Percentiles rank a stretch among this genome's conserved stretches.
Evolutionary conservation across 2,113 vertebrate species (phyloP).

Genomic region (Galeopterus variegatus): DNA sequence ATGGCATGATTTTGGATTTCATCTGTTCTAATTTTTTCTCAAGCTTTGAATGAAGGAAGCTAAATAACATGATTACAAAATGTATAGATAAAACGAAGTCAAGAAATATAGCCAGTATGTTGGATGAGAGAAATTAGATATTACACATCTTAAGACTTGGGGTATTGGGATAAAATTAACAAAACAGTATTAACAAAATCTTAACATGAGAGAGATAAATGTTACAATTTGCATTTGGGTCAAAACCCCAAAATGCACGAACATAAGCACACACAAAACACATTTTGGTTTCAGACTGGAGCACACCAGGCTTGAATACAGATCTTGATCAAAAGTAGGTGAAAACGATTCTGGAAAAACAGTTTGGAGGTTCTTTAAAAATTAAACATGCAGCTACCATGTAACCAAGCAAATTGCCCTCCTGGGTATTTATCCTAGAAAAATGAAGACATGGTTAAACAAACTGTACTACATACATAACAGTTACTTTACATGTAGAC

Average conservation of each 20-base stretch:
- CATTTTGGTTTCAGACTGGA: neutral
- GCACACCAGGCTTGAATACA: neutral
- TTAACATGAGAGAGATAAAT: neutral
- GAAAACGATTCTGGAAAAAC: neutral
- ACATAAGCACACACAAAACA: neutral
- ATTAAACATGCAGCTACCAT: neutral
- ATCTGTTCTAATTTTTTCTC: neutral
- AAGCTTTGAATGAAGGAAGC: conserved; percentile 4
- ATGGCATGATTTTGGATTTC: neutral
- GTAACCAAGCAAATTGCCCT: neutral
- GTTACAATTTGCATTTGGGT: neutral
- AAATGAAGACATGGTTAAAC: neutral
- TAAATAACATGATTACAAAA: conserved; percentile 11
- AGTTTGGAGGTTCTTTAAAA: neutral
- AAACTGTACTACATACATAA: neutral
- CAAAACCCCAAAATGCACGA: neutral
- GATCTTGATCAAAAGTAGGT: neutral
- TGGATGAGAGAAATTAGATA: neutral
- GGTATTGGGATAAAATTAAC: conserved; percentile 1
- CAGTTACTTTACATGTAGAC: neutral
- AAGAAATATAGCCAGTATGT: neutral
- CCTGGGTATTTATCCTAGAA: neutral
- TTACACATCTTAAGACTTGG: neutral
- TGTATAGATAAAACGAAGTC: neutral
- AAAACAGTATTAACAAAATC: neutral